Percentiles rank a stretch among this genome's conserved stretches.
These are phyloP conservation scores for Andrena camellia DNA, from an alignment of 2,888 invertebrate species.

Conservation along the genomic window DNA sequence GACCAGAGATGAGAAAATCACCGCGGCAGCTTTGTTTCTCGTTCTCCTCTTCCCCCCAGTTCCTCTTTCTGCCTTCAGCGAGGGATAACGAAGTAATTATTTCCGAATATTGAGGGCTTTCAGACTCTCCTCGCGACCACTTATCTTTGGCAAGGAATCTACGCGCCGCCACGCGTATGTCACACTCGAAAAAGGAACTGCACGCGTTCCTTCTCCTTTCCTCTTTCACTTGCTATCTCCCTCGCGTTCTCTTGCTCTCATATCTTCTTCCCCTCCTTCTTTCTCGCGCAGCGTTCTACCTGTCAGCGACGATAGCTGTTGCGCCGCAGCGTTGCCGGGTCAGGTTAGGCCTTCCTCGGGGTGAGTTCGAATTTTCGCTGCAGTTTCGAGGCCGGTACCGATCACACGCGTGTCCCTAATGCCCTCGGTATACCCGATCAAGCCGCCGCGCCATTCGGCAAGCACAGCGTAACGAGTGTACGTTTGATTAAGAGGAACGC, in stretches of 20 bases:
- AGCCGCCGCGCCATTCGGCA: background rate
- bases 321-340: conserved; percentile 36
- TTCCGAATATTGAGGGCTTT: conserved; percentile 25
- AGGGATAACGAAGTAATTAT: conserved; percentile 20
- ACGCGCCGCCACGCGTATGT: conserved; percentile 36
- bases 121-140: background rate
- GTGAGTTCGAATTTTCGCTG: conserved; percentile 58
- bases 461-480: background rate
- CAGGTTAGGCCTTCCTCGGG: background rate
- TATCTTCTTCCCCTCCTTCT: background rate
- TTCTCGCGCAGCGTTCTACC: conserved; percentile 28
- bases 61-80: background rate
- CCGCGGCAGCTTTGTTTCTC: conserved; percentile 17
- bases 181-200: conserved; percentile 39
- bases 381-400: background rate
- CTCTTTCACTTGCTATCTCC: conserved; percentile 12
- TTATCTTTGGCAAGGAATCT: conserved; percentile 48
- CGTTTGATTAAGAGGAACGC: conserved; percentile 6
- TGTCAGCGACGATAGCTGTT: conserved; percentile 47
- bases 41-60: background rate
- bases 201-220: conserved; percentile 16
- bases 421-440: background rate
- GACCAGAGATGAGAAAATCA: conserved; percentile 54
- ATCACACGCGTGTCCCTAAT: conserved; percentile 35
- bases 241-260: background rate